A percentile compares a stretch with the other conserved stretches of the same genome.
Conservation (phyloP, 2,888 invertebrate genomes). For the Lycaena phlaeas region DNA sequence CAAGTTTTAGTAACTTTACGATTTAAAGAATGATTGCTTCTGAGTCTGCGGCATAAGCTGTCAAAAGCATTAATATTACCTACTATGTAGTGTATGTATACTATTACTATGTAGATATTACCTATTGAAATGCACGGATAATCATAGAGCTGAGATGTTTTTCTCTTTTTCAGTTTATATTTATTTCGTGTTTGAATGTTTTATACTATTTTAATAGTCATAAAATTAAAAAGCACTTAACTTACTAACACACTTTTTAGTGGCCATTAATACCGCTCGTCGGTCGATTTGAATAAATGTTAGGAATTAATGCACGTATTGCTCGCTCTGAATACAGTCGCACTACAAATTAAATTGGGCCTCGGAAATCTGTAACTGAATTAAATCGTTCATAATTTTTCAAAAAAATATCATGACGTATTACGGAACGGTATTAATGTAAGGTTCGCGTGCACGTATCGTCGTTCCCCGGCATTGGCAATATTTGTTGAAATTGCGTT, state of each 20-base stretch:
- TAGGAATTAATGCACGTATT: neutral
- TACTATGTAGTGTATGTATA: too few species aligned
- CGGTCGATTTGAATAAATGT: neutral
- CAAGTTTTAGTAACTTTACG: too few species aligned
- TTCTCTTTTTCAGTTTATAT: too few species aligned
- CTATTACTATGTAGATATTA: too few species aligned
- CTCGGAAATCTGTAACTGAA: constrained; percentile 5
- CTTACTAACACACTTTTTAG: neutral
- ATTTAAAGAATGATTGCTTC: too few species aligned
- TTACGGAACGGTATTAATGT: constrained; percentile 12
- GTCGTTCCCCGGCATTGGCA: constrained; percentile 10
- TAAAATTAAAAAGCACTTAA: neutral
- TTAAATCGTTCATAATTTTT: constrained; percentile 8
- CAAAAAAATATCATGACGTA: constrained; percentile 5
- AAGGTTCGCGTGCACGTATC: constrained; percentile 13
- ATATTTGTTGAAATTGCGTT: constrained; percentile 23
- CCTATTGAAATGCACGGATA: too few species aligned
- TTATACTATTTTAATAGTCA: too few species aligned
- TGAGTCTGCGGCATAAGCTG: too few species aligned
- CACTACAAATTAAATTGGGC: neutral
- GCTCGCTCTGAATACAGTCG: neutral
- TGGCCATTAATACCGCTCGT: neutral
- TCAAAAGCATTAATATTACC: too few species aligned
- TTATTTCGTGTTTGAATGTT: too few species aligned
- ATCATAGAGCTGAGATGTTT: too few species aligned